Conservation (phyloP, 1,140 invertebrate genomes). For the Drosophila kurseongensis region DNA sequence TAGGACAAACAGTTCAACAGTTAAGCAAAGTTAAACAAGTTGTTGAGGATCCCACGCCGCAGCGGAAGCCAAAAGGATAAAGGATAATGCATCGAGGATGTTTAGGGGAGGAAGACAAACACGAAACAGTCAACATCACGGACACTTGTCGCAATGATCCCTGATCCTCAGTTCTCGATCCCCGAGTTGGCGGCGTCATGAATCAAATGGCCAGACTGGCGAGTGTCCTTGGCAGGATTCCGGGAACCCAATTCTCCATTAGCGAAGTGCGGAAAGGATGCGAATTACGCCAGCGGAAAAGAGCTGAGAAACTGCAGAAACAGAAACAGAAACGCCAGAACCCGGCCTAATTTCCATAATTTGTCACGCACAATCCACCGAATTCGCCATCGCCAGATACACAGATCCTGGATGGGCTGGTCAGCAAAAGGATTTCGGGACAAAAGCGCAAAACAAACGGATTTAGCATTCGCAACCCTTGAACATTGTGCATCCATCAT, state of each 20-base stretch:
- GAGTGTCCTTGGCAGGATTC: conserved; percentile 26
- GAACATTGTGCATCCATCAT: conserved; percentile 36
- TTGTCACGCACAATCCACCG: conserved; percentile 75
- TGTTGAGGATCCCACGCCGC: conserved; percentile 51
- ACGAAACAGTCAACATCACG: conserved; percentile 20
- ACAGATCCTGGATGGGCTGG: conserved; percentile 38
- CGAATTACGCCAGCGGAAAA: conserved; percentile 50
- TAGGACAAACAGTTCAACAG: conserved; percentile 23
- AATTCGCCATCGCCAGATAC: conserved; percentile 48
- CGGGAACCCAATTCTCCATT: conserved; percentile 6
- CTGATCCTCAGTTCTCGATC: background rate
- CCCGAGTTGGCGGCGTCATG: conserved; percentile 42
- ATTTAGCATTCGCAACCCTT: conserved; percentile 77
- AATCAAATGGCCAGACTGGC: conserved; percentile 19
- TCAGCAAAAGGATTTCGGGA: conserved; percentile 67
- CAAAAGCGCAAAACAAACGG: conserved; percentile 76
- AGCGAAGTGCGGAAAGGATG: conserved; percentile 45
- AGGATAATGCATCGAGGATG: conserved; percentile 7
- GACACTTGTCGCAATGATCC: conserved; percentile 53
- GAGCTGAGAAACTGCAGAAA: conserved; percentile 18
- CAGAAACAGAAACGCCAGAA: background rate
- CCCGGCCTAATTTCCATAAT: conserved; percentile 77
- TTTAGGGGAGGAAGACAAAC: conserved; percentile 21
- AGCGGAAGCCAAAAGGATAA: conserved; percentile 17
- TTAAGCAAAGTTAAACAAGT: conserved; percentile 69